Percentiles rank a stretch among this genome's conserved stretches.
These are phyloP conservation scores for Sarcoramphus papa DNA, from an alignment of 2,797 vertebrate species.

Conservation along the genomic window DNA sequence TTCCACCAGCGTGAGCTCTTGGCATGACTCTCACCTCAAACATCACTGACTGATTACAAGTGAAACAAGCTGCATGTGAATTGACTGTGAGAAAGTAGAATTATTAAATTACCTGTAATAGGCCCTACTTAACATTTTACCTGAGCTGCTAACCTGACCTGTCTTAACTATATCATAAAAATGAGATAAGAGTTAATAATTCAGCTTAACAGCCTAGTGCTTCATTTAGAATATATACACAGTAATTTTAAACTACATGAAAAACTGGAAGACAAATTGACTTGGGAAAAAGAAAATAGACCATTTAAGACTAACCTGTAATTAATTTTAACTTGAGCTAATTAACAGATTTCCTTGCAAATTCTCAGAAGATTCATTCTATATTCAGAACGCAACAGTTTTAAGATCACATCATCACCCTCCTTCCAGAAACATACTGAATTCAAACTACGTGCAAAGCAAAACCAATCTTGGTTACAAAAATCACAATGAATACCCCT, in stretches of 20 bases:
- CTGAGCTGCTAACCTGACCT: not conserved
- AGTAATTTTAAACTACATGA: not conserved
- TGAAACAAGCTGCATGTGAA: not conserved
- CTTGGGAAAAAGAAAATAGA: slow-evolving; percentile 12
- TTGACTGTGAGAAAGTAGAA: not conserved
- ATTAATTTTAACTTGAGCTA: slow-evolving; percentile 50
- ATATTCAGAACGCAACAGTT: not conserved
- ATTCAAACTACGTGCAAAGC: not conserved
- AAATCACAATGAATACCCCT: not conserved
- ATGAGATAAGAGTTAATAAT: not conserved
- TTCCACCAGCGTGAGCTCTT: not conserved
- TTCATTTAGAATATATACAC: not conserved
- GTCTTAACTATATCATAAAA: not conserved
- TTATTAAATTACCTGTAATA: not conserved
- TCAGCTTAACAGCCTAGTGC: not conserved
- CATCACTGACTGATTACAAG: not conserved
- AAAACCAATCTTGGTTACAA: not conserved
- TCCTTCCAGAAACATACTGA: not conserved
- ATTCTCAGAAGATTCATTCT: slow-evolving; percentile 3
- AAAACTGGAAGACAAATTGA: not conserved
- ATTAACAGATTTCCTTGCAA: slow-evolving; percentile 38
- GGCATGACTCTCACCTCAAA: not conserved
- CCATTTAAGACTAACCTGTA: slow-evolving; percentile 45
- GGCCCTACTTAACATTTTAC: not conserved
- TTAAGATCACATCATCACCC: not conserved